Evolutionary conservation across 2,888 invertebrate genomes (phyloP).

Genomic region (Odontocolon sp.): DNA sequence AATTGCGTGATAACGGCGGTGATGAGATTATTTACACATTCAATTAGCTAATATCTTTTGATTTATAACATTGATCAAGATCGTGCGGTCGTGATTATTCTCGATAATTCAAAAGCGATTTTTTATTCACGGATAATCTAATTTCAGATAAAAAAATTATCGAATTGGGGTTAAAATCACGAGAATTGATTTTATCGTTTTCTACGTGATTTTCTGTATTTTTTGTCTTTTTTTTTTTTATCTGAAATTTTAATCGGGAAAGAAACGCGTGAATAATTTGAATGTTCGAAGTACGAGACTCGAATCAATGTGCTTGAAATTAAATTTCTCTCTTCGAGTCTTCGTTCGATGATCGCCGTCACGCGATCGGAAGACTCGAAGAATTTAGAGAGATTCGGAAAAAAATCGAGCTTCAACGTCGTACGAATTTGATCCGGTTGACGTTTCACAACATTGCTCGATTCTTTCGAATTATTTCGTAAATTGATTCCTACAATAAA

Average conservation of each 20-base stretch:
- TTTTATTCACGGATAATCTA: too few relatives aligned
- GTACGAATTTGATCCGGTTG: too few relatives aligned
- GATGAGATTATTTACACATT: slow-evolving; percentile 60
- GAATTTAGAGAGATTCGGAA: slow-evolving; percentile 3
- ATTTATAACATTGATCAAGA: slow-evolving; percentile 16
- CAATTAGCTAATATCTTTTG: slow-evolving; percentile 44
- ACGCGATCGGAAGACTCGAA: slow-evolving; percentile 14
- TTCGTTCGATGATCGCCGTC: slow-evolving; percentile 16
- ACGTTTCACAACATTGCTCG: neutral
- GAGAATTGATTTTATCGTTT: too few relatives aligned
- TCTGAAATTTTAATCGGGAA: neutral
- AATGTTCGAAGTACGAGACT: slow-evolving; percentile 11
- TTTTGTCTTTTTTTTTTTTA: too few relatives aligned
- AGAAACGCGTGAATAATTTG: neutral
- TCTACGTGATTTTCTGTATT: too few relatives aligned
- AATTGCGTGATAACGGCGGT: slow-evolving; percentile 37
- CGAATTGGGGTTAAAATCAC: too few relatives aligned
- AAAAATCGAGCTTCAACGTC: too few relatives aligned
- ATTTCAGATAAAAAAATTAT: too few relatives aligned
- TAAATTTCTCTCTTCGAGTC: neutral
- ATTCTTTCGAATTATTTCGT: slow-evolving; percentile 7
- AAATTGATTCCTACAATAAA: slow-evolving; percentile 58
- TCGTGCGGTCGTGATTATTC: neutral
- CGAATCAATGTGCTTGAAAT: slow-evolving; percentile 15
- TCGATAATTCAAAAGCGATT: neutral